phyloP scores from a whole-genome alignment of 2,888 invertebrate genomes.

The Lapara coniferarum region DNA sequence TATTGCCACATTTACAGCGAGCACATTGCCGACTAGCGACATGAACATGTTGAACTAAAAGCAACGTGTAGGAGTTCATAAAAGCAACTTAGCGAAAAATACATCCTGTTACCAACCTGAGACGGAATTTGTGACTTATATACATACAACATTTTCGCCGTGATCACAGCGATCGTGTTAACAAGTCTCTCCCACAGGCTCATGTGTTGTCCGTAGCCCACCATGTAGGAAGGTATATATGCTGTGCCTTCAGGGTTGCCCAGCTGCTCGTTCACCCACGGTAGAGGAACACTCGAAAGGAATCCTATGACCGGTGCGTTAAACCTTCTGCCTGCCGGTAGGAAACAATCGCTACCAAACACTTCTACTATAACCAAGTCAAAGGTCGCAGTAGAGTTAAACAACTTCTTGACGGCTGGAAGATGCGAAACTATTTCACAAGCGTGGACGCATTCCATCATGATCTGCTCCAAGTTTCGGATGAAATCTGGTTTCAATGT shows the following conservation, averaged over 20 bases:
- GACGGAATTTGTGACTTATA: constrained; percentile 73
- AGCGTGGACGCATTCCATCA: constrained; percentile 74
- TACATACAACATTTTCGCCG: constrained; percentile 69
- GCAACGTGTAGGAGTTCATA: no score
- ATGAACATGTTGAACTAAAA: no score
- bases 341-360: constrained; percentile 83
- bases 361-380: constrained; percentile 78
- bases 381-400: constrained; percentile 65
- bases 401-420: constrained; percentile 64
- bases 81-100: background rate
- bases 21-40: no score
- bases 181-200: constrained; percentile 72
- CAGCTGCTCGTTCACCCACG: constrained; percentile 82
- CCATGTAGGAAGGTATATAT: constrained; percentile 83
- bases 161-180: constrained; percentile 71
- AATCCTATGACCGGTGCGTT: constrained; percentile 81
- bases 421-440: constrained; percentile 71
- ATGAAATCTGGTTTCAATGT: constrained; percentile 69
- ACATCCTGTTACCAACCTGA: constrained; percentile 54
- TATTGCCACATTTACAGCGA: no score
- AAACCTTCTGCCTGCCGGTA: constrained; percentile 80
- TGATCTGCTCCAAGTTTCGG: constrained; percentile 72
- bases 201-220: constrained; percentile 78
- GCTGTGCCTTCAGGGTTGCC: constrained; percentile 84
- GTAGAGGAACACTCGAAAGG: constrained; percentile 79